Evolutionary conservation across 2,113 vertebrate genomes (phyloP), one percentile per base, ranked within the genome.

Genomic region (Psephotus haematonotus): DNA sequence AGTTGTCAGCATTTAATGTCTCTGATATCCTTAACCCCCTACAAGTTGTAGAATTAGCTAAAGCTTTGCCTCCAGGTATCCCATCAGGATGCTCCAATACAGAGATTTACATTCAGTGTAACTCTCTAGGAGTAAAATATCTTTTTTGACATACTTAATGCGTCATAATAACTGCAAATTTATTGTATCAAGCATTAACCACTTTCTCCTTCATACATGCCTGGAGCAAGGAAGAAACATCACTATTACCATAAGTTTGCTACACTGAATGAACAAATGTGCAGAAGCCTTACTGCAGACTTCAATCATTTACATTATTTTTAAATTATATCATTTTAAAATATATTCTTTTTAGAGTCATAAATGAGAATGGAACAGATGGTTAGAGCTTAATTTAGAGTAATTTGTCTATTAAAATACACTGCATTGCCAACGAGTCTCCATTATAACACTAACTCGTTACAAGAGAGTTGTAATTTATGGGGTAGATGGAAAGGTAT

Each of bases 401-500:
- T 90, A 96, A 97, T 97, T 96, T 97, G 92, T 97, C 96, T 93
- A 94, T 97, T 97, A 97, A 97, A 97, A 92, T 77, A 95, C 81
- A 33, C 88, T 81, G 81, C 83, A 88, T 79, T 95, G 86, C 93
- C 93, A 96, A 69, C 46, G 92, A 96, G 94, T 95, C 81, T 97
- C 89, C 92, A 92, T 94, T 96, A 70, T 70, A 88, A 63, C 18
- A 90, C 43, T 92, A 91, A 85, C 88, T 96, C 93, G 90, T 95
- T 93, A 68, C 86, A 88, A 75, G 92, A 79, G 86, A 92, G 43
- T 46, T 82, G 63, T 68, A 90, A 96, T 96, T 95, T 96, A 82
- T 93, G 69, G 78, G 29, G 17, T 50, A 87, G 67, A 88, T 1
- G 0, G 80, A 75, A 93, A 96, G 81, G 91, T 94, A 96, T 89